Conservation (phyloP, 2,113 vertebrate species). For the Tringa solitaria region DNA sequence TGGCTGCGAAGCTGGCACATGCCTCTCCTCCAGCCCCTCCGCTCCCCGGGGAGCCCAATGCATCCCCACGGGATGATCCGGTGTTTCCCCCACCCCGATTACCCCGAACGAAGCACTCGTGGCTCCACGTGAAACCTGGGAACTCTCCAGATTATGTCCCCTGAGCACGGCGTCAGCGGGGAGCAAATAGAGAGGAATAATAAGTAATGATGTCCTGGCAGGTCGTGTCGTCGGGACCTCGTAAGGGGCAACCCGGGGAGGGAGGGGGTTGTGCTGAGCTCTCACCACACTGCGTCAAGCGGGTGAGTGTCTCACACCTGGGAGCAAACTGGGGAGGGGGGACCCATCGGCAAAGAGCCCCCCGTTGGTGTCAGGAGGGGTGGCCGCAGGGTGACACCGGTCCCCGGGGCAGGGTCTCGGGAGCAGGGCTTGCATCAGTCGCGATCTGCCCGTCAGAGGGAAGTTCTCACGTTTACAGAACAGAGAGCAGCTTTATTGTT, state of each 20-base stretch:
- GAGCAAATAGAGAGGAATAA: neutral
- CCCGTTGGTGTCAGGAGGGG: neutral
- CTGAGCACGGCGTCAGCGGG: neutral
- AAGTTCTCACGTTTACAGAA: slow-evolving; percentile 42
- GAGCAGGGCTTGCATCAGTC: neutral
- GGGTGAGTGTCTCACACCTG: neutral
- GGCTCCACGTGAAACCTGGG: neutral
- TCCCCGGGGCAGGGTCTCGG: neutral
- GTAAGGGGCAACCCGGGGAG: neutral
- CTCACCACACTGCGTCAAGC: neutral
- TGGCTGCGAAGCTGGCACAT: neutral
- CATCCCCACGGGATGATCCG: no score
- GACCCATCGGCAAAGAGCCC: neutral
- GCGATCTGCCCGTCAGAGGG: neutral
- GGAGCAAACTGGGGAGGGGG: neutral
- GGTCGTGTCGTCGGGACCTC: accelerated
- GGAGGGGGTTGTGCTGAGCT: neutral
- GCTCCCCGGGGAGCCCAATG: neutral
- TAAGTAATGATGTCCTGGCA: neutral
- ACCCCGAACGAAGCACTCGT: neutral
- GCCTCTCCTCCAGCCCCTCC: neutral
- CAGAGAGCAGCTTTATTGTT: slow-evolving; percentile 31
- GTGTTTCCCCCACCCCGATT: accelerated
- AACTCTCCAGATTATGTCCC: neutral
- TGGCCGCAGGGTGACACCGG: accelerated